phyloP scores from a whole-genome alignment of 2,888 invertebrate genomes.

The Trichogramma dendrolimi region DNA sequence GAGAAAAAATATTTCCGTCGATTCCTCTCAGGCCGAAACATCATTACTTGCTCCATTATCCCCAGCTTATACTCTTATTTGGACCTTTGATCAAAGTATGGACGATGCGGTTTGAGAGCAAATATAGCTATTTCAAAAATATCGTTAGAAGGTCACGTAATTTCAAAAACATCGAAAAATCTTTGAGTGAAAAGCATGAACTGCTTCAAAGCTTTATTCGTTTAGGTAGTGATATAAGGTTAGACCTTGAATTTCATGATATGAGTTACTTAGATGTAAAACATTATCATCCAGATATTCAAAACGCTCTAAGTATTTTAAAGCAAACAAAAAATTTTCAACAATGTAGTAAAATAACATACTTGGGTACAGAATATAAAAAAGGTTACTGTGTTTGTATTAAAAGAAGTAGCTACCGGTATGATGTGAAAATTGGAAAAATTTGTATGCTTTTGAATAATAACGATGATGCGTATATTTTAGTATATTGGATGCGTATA shows the following conservation, averaged over 20 bases:
- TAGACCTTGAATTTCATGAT: conserved; percentile 12
- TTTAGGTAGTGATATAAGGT: conserved; percentile 11
- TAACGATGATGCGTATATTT: conserved; percentile 1
- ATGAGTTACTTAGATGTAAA: conserved; percentile 9
- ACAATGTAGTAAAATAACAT: conserved; percentile 16
- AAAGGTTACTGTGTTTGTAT: conserved; percentile 21
- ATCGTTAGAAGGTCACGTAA: conserved; percentile 18
- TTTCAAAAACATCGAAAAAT: conserved; percentile 25
- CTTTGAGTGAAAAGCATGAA: conserved; percentile 23
- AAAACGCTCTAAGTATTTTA: conserved; percentile 2
- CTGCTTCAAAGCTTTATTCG: conserved; percentile 23
- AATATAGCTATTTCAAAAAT: conserved; percentile 35
- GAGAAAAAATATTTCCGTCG: conserved; percentile 26
- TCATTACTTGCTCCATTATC: conserved; percentile 30
- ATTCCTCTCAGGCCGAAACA: conserved; percentile 30
- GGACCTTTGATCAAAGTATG: conserved; percentile 32
- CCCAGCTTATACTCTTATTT: conserved; percentile 25
- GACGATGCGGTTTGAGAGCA: conserved; percentile 35
- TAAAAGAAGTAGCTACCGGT: conserved; percentile 19
- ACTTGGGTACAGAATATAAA: conserved; percentile 24
- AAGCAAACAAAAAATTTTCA: neutral
- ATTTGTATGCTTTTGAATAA: conserved; percentile 17
- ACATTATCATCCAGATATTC: conserved; percentile 13
- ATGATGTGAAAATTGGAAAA: conserved; percentile 22
- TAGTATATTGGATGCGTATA: conserved; percentile 23